These are phyloP conservation scores for Stegastes partitus DNA, from an alignment of 2,113 vertebrate species.

Conservation along the genomic window DNA sequence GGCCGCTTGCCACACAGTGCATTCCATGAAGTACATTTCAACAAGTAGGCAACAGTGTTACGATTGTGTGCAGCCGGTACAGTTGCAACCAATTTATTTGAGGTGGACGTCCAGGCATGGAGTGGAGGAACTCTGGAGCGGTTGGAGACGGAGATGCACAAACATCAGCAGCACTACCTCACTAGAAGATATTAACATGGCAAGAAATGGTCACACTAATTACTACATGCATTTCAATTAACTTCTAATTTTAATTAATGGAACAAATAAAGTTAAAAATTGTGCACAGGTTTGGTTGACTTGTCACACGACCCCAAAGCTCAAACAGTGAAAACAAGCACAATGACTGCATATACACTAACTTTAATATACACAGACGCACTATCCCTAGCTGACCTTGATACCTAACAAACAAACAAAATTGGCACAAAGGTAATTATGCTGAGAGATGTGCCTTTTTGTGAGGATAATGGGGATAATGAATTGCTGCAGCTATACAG, in stretches of 20 bases:
- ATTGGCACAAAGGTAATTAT: not conserved
- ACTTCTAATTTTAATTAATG: too few relatives aligned
- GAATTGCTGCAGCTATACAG: slow-evolving; percentile 23
- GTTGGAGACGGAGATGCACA: slow-evolving; percentile 9
- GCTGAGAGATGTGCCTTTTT: slow-evolving; percentile 7
- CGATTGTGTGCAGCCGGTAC: slow-evolving; percentile 46
- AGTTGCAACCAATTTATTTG: slow-evolving; percentile 47
- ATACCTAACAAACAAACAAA: not conserved
- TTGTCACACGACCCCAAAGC: too few relatives aligned
- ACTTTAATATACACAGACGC: too few relatives aligned
- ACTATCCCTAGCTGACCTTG: too few relatives aligned
- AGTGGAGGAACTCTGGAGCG: not conserved
- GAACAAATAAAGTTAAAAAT: too few relatives aligned
- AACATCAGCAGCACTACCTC: not conserved
- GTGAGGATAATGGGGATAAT: slow-evolving; percentile 3
- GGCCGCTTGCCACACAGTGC: slow-evolving; percentile 42
- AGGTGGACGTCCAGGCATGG: slow-evolving; percentile 23
- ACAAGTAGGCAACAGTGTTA: slow-evolving; percentile 24
- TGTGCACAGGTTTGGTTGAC: too few relatives aligned
- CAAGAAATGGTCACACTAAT: not conserved
- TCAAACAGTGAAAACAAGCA: too few relatives aligned
- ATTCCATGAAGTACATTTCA: slow-evolving; percentile 36
- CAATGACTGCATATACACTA: too few relatives aligned
- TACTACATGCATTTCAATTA: too few relatives aligned
- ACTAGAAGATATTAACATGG: not conserved